These are phyloP conservation scores for Anadara kagoshimensis DNA, from an alignment of 1,140 invertebrate genomes.

Conservation along the genomic window DNA sequence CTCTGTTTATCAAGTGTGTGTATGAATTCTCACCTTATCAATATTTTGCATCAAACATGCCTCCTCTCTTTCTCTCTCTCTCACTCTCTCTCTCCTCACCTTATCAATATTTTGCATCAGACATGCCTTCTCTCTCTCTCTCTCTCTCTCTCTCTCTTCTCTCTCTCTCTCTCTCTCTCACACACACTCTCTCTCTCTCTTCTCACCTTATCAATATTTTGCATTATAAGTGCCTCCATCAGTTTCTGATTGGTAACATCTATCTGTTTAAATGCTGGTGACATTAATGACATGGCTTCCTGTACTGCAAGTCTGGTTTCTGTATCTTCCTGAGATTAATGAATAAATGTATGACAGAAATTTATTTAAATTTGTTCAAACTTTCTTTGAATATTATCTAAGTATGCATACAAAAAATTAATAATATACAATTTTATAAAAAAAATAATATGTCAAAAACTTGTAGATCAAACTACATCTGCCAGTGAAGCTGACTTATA, in stretches of 20 bases:
- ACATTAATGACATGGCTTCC: slow-evolving; percentile 83
- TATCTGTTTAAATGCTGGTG: slow-evolving; percentile 79
- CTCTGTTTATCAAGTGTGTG: no score
- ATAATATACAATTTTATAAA: not conserved
- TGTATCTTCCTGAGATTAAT: slow-evolving; percentile 73
- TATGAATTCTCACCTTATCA: no score
- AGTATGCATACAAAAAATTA: not conserved
- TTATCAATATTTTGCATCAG: no score
- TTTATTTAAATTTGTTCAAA: not conserved
- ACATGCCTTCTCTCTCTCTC: no score
- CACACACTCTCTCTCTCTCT: not conserved
- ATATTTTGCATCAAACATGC: no score
- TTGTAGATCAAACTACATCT: no score
- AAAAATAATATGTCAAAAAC: not conserved
- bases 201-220: slow-evolving; percentile 73
- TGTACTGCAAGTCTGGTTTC: slow-evolving; percentile 82
- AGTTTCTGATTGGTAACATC: slow-evolving; percentile 65
- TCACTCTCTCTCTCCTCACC: not conserved
- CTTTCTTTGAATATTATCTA: no score
- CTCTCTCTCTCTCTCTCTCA: no score
- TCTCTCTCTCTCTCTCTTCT: not conserved
- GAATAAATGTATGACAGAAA: slow-evolving; percentile 1
- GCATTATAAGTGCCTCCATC: slow-evolving; percentile 78
- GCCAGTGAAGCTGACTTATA: no score
- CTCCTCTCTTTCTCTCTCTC: no score